Evolutionary conservation across 1,140 invertebrate species (phyloP).

Genomic region (Zaprionus lachaisei): DNA sequence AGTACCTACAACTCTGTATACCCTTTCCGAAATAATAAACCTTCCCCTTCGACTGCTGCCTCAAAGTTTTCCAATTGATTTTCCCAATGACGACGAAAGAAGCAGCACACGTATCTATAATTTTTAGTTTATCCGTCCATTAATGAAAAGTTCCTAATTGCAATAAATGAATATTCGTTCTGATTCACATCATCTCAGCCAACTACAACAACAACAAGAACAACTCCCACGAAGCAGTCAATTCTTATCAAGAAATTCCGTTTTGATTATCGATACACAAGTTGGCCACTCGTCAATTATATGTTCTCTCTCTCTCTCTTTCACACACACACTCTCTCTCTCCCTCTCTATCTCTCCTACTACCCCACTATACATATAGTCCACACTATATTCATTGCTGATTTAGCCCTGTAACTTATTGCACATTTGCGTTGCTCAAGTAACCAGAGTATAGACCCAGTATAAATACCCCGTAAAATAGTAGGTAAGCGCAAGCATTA

Average conservation of each 20-base stretch:
- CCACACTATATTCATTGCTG: conserved; percentile 23
- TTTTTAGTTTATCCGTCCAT: conserved; percentile 83
- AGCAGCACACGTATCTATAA: conserved; percentile 56
- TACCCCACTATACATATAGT: conserved; percentile 11
- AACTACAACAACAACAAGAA: conserved; percentile 39
- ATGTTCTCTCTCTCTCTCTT: background rate
- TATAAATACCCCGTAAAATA: conserved; percentile 43
- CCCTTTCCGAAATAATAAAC: background rate
- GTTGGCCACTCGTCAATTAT: conserved; percentile 74
- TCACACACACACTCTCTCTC: background rate
- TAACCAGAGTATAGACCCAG: conserved; percentile 37
- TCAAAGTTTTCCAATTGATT: conserved; percentile 5
- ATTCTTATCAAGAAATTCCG: conserved; percentile 36
- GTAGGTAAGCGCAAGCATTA: conserved; percentile 54
- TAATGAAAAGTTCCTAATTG: conserved; percentile 80
- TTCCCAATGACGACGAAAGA: conserved; percentile 1
- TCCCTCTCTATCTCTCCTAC: background rate
- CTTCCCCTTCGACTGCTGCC: background rate
- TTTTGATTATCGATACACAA: conserved; percentile 35
- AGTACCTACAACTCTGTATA: conserved; percentile 14
- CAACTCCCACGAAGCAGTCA: conserved; percentile 54
- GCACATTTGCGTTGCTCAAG: conserved; percentile 49
- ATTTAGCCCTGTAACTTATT: conserved; percentile 12
- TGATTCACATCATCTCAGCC: conserved; percentile 51
- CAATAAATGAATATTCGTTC: conserved; percentile 77